Evolutionary conservation across 2,888 invertebrate species (phyloP), one percentile per base, ranked within the genome.

Genomic region (Rapana venosa): DNA sequence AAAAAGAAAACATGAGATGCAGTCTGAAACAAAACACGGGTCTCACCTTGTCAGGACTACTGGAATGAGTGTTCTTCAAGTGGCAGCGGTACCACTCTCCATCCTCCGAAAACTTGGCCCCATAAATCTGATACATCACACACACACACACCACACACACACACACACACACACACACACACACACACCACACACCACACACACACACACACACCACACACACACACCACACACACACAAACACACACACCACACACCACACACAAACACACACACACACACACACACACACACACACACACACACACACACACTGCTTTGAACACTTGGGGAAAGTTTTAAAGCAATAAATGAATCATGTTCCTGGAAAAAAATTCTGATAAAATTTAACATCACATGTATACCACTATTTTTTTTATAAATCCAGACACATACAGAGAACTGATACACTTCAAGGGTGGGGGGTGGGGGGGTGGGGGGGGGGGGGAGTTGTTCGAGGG

Each of bases 11-110:
- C 47, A 47, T 5, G 8, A 47, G 47, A 47, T 8, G 8, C 47
- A 47, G 47, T 47, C 47, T 47, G 47, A 47, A 47, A 47, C 47
- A 47, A 47, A 47, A 47, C 47, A 35, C 47, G 30, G 30, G 32
- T 90, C 91, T 88, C 92, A 94, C 94, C 92, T 92, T 93, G 77
- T 94, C 94, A 90, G 93, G 91, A 47, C 20, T 35, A 56, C 93
- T 92, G 47, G 92, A 91, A 2, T 91, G 81, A 94, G 93, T 89
- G 22, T 22, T 74, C 47, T 92, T 93, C 11, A 94, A 90, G n/a
- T 92, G 91, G 91, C 94, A 95, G 84, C 95, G 93, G 83, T 95
- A 95, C 95, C 95, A 95, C 89, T 92, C 91, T 20, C 92, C 91
- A 90, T 95, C 95, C 88, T 94, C 94, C 30, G 94, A 93, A 90